Evolutionary conservation across 2,797 vertebrate genomes (phyloP).

Genomic region (Numenius phaeopus): DNA sequence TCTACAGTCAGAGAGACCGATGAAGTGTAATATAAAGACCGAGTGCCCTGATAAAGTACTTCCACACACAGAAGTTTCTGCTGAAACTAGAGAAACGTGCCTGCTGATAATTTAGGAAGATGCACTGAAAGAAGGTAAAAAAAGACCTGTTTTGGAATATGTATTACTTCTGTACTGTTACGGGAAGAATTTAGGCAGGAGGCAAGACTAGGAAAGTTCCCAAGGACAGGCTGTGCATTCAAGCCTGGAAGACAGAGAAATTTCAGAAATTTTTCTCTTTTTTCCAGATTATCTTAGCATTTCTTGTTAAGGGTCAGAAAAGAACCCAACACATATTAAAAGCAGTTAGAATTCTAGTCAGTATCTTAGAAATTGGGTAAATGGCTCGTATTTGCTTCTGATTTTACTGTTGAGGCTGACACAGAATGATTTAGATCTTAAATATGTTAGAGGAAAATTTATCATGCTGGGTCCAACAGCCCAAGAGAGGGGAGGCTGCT

Average conservation of each 20-base stretch:
- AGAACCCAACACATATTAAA: background rate
- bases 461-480: background rate
- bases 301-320: background rate
- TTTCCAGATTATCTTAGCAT: background rate
- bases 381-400: background rate
- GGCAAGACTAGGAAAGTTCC: background rate
- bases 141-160: background rate
- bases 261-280: background rate
- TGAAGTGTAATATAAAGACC: background rate
- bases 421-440: background rate
- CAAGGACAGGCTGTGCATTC: background rate
- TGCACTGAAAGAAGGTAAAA: rapidly evolving
- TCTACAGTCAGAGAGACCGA: background rate
- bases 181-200: background rate
- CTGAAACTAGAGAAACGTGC: background rate
- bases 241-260: background rate
- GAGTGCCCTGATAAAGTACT: background rate
- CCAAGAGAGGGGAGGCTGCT: background rate
- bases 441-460: background rate
- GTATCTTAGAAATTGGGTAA: background rate
- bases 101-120: background rate
- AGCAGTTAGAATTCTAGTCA: background rate
- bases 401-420: background rate
- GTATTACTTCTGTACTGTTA: background rate
- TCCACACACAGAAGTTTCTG: background rate